Percentiles rank a stretch among this genome's conserved stretches.
Evolutionary conservation across 2,113 vertebrate genomes (phyloP).

Genomic region (Lophochroa leadbeateri): DNA sequence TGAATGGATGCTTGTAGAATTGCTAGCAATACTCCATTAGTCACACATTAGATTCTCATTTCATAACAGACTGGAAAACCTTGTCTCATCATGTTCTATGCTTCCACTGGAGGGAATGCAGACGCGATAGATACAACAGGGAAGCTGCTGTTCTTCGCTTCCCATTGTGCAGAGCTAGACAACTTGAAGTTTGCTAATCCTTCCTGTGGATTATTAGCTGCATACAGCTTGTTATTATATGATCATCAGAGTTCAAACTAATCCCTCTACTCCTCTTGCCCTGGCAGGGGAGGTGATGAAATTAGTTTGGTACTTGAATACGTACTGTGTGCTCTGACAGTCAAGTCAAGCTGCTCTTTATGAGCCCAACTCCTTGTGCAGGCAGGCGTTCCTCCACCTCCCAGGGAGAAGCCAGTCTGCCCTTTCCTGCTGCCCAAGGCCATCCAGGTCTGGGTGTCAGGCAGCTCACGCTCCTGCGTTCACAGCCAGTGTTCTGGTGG

Average conservation of each 20-base stretch:
- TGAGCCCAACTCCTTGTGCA: neutral
- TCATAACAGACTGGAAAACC: conserved; percentile 57
- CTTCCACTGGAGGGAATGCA: conserved; percentile 44
- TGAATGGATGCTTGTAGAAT: conserved; percentile 20
- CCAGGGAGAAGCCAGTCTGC: neutral
- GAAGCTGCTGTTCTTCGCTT: neutral
- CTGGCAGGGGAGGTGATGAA: conserved; percentile 9
- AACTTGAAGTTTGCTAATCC: conserved; percentile 48
- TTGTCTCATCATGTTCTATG: conserved; percentile 46
- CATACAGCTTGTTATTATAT: conserved; percentile 39
- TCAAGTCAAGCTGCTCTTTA: neutral
- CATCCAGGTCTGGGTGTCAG: neutral
- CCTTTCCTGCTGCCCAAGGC: neutral
- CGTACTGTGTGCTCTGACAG: neutral
- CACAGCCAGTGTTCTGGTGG: neutral
- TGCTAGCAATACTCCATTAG: conserved; percentile 32
- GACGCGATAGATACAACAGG: conserved; percentile 9
- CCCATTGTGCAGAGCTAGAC: conserved; percentile 55
- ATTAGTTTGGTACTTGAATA: neutral
- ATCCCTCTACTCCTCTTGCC: conserved; percentile 5
- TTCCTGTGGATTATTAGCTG: conserved; percentile 50
- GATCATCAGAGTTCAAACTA: conserved; percentile 21
- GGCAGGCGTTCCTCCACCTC: neutral
- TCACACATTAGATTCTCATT: conserved; percentile 46
- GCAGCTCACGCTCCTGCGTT: neutral